phyloP scores from a whole-genome alignment of 2,797 vertebrate genomes.

The Sebastes itinus region DNA sequence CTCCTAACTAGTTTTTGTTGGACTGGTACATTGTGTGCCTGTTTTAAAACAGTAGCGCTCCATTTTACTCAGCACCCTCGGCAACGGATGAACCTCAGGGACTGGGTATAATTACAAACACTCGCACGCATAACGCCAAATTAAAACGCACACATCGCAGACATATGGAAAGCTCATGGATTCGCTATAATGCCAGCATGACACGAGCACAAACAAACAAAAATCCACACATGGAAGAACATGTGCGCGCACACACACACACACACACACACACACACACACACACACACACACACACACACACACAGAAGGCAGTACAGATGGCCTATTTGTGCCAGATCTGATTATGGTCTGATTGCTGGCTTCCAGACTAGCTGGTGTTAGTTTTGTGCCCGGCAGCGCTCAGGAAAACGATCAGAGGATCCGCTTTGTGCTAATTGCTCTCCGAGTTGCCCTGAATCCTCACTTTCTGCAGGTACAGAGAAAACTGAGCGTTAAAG shows the following conservation, averaged over 20 bases:
- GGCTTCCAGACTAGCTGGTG: constrained; percentile 58
- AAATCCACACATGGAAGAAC: constrained; percentile 43
- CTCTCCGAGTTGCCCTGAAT: constrained; percentile 57
- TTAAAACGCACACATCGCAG: constrained; percentile 19
- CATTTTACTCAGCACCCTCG: constrained; percentile 38
- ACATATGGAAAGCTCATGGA: constrained; percentile 36
- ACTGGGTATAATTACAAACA: constrained; percentile 44
- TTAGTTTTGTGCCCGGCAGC: constrained; percentile 59
- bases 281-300: neutral
- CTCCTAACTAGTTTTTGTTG: constrained; percentile 46
- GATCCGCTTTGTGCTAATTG: constrained; percentile 60
- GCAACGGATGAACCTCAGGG: constrained; percentile 43
- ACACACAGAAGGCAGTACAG: constrained; percentile 48
- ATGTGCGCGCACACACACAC: constrained; percentile 5
- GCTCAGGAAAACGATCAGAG: constrained; percentile 55
- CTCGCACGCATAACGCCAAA: constrained; percentile 23
- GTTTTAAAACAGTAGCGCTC: constrained; percentile 45
- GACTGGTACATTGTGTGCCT: constrained; percentile 35
- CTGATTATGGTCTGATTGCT: constrained; percentile 71
- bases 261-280: neutral
- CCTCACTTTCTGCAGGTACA: constrained; percentile 58
- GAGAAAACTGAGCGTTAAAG: constrained; percentile 22
- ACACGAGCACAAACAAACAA: constrained; percentile 47
- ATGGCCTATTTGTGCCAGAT: constrained; percentile 71
- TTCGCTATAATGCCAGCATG: constrained; percentile 43